A percentile compares a stretch with the other conserved stretches of the same genome.
phyloP scores from a whole-genome alignment of 2,797 vertebrate genomes.

The Bothrops alternatus region DNA sequence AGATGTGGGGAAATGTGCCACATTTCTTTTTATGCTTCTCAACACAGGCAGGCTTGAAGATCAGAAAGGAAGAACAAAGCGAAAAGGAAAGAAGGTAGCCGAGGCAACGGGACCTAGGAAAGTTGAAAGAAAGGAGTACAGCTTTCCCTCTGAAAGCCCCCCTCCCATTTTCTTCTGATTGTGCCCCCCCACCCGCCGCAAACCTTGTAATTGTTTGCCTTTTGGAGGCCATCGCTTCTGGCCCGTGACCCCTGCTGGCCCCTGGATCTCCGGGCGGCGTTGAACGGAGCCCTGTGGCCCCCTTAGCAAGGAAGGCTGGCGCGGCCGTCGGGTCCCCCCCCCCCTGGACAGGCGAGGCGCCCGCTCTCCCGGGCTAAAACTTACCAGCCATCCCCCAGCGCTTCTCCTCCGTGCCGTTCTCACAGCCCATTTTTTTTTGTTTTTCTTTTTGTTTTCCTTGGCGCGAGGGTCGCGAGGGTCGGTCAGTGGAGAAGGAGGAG shows the following conservation, averaged over 20 bases:
- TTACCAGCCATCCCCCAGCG: constrained; percentile 55
- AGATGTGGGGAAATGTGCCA: not conserved
- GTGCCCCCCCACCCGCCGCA: not conserved
- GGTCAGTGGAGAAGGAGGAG: not conserved
- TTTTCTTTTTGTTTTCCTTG: not conserved
- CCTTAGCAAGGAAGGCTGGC: not conserved
- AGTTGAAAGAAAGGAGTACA: constrained; percentile 31
- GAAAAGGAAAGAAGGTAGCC: not conserved
- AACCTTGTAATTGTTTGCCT: not conserved
- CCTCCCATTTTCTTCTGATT: not conserved
- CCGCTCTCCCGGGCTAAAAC: not conserved
- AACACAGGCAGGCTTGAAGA: not conserved
- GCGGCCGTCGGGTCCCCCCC: not conserved
- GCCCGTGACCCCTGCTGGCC: not conserved
- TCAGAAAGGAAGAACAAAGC: not conserved
- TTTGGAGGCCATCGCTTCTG: not conserved
- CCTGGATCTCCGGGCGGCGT: not conserved
- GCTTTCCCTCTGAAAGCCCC: not conserved
- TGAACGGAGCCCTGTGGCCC: not conserved
- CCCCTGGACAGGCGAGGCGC: not conserved
- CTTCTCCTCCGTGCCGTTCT: constrained; percentile 48
- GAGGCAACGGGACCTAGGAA: not conserved
- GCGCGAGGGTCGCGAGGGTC: not conserved
- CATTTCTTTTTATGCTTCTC: not conserved
- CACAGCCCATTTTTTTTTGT: constrained; percentile 39